Conservation (phyloP, 2,113 vertebrate species). For the Ctenomys sociabilis region DNA sequence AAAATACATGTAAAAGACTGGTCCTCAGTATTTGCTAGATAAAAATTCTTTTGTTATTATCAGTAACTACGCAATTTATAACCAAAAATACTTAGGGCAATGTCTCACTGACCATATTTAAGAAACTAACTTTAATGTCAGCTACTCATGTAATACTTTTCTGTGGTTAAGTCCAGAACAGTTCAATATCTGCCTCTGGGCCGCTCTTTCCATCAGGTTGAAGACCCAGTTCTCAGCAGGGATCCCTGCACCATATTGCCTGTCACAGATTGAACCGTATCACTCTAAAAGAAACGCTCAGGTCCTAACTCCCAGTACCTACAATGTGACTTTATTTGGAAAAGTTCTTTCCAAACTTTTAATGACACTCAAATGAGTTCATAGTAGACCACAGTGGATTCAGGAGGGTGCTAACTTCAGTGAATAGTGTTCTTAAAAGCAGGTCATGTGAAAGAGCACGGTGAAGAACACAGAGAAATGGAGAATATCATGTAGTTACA, state of each 20-base stretch:
- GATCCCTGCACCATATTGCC: background rate
- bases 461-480: background rate
- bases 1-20: background rate
- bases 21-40: conserved; percentile 16
- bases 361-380: background rate
- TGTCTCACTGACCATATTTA: background rate
- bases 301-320: background rate
- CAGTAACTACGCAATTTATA: background rate
- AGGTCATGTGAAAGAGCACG: background rate
- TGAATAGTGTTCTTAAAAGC: background rate
- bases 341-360: background rate
- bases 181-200: background rate
- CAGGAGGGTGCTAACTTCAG: background rate
- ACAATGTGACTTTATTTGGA: background rate
- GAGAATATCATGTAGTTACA: background rate
- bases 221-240: background rate
- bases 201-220: background rate
- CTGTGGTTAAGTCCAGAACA: background rate
- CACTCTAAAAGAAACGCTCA: background rate
- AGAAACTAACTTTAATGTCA: background rate
- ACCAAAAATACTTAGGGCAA: background rate
- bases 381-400: background rate
- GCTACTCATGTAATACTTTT: background rate
- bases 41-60: background rate
- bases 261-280: background rate